Conservation (phyloP, 2,113 vertebrate genomes). For the Pleuronectes platessa region DNA sequence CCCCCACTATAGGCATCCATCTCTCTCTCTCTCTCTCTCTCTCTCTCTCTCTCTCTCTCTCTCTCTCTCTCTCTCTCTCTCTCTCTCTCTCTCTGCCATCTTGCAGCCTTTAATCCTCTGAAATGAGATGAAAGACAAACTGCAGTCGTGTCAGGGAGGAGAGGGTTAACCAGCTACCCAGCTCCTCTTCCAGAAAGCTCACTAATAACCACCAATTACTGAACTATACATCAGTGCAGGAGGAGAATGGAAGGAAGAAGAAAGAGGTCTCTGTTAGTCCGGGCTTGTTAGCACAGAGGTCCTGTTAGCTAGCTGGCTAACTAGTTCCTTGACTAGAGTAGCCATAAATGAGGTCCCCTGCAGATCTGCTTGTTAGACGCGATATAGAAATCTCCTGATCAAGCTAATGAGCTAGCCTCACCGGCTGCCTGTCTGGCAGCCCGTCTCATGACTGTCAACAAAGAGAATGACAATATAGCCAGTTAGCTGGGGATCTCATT, state of each 20-base stretch:
- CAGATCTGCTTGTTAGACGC: conserved; percentile 55
- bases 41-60: background rate
- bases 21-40: background rate
- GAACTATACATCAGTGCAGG: conserved; percentile 55
- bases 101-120: conserved; percentile 53
- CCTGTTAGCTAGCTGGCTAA: conserved; percentile 54
- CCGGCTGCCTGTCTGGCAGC: conserved; percentile 46
- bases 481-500: conserved; percentile 74
- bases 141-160: conserved; percentile 53
- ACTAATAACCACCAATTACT: conserved; percentile 79
- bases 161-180: conserved; percentile 61
- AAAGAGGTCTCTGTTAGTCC: conserved; percentile 36
- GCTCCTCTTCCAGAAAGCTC: conserved; percentile 68
- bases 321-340: conserved; percentile 44
- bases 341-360: conserved; percentile 61
- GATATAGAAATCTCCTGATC: conserved; percentile 58
- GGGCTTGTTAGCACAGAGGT: conserved; percentile 54
- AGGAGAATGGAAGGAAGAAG: conserved; percentile 29
- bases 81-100: conserved; percentile 1
- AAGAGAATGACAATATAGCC: conserved; percentile 64
- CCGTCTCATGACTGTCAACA: conserved; percentile 61
- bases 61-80: conserved; percentile 21
- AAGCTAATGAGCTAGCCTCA: conserved; percentile 55
- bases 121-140: conserved; percentile 70
- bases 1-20: conserved; percentile 64